Evolutionary conservation across 2,888 invertebrate genomes (phyloP), one percentile per base, ranked within the genome.

Genomic region (Megastigmus dorsalis): DNA sequence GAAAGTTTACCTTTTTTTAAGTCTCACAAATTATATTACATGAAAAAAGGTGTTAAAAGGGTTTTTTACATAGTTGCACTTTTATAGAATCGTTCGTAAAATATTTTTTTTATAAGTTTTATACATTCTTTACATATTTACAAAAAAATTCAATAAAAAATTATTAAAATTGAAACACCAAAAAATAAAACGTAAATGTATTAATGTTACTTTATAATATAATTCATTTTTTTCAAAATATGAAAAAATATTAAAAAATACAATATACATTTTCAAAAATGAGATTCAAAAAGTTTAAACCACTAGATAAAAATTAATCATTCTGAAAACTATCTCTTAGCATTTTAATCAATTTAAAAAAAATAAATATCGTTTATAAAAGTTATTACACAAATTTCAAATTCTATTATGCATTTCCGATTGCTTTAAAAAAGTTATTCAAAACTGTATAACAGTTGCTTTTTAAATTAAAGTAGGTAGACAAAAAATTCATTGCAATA

Each of bases 51-150:
- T 26, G 50, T 20, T 45, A 30, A 45, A 41, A 60, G 41, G 33
- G 52, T 59, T 48, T 41, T 52, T 15, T 60, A 30, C 10, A 62
- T 36, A 52, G 30, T n/a, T 20, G n/a, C n/a, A n/a, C 36, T 62
- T 66, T 45, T 28, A 45, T 33, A 36, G 23, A 50, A n/a, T n/a
- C n/a, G n/a, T n/a, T n/a, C n/a, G n/a, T 30, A 41, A 26, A n/a
- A 45, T 50, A 50, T 54, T 9, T 66, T 62, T 62, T 62, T 43
- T 73, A 62, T 50, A 50, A 62, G 4, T 66, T 62, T 62, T 62
- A 52, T 73, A 62, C 67, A 67, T 33, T 30, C 28, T 67, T 45
- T 60, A 52, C 52, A 73, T 67, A 73, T 67, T 54, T 73, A 73
- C 67, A 67, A 41, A 60, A 26, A 50, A 50, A 23, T 26, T n/a